These are phyloP conservation scores for Hirtodrosophila trivittata DNA, from an alignment of 2,888 invertebrate species.

Conservation along the genomic window DNA sequence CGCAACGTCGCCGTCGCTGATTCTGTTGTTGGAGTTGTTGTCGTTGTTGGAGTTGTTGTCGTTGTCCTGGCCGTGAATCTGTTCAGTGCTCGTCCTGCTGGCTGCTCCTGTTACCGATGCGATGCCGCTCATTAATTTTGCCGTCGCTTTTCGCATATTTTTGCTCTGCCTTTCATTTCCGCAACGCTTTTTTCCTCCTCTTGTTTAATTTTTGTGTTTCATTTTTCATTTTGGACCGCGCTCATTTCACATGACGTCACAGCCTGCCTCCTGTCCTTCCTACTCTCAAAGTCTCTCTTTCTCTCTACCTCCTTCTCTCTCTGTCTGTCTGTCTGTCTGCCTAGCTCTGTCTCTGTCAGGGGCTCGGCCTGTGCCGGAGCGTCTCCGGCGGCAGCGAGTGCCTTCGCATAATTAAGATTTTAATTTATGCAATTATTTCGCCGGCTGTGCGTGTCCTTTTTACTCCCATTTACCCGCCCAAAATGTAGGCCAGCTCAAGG, in stretches of 20 bases:
- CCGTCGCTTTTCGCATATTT: conserved; percentile 61
- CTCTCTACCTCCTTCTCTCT: conserved; percentile 11
- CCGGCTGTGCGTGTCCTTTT: conserved; percentile 66
- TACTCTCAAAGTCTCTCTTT: neutral
- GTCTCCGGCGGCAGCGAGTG: conserved; percentile 35
- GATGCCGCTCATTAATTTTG: conserved; percentile 68
- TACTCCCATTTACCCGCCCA: conserved; percentile 33
- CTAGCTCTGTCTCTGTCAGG: neutral
- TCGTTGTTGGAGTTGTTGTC: conserved; percentile 1
- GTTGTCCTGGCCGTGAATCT: conserved; percentile 11
- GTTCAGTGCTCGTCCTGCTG: conserved; percentile 7
- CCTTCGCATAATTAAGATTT: conserved; percentile 76
- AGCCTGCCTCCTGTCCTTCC: neutral
- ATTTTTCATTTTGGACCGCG: conserved; percentile 74
- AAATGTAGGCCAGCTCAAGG: conserved; percentile 52
- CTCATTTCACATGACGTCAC: conserved; percentile 73
- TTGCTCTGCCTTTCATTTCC: conserved; percentile 61
- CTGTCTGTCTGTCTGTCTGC: conserved; percentile 14
- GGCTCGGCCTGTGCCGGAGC: conserved; percentile 4
- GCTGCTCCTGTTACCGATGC: conserved; percentile 44
- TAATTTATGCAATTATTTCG: conserved; percentile 80
- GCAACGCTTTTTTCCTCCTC: conserved; percentile 62
- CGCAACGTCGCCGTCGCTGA: conserved; percentile 21
- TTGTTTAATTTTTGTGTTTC: conserved; percentile 75
- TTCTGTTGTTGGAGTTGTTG: conserved; percentile 21